Percentiles rank a stretch among this genome's conserved stretches.
phyloP scores from a whole-genome alignment of 2,797 vertebrate species.

The Mus minutoides region DNA sequence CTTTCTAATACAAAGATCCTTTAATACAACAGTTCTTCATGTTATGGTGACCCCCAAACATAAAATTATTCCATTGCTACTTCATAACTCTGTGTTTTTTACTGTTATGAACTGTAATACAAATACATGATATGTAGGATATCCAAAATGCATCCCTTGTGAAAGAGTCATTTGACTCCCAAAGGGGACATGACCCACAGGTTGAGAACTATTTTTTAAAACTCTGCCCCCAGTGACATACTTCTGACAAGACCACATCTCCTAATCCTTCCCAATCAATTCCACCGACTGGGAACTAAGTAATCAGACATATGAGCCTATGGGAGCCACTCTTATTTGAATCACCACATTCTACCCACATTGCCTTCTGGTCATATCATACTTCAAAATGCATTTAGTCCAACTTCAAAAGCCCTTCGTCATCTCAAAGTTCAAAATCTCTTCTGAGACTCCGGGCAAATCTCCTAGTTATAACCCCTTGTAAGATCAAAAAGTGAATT shows the following conservation, averaged over 20 bases:
- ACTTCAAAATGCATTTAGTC: background rate
- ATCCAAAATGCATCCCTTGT: background rate
- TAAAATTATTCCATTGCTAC: background rate
- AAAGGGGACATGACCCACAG: background rate
- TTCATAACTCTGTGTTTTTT: background rate
- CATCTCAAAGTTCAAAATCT: background rate
- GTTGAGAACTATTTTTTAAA: background rate
- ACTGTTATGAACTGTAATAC: background rate
- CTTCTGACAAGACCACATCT: background rate
- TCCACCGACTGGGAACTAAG: background rate
- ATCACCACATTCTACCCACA: background rate
- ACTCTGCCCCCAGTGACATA: background rate
- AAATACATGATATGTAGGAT: background rate
- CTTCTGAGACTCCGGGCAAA: background rate
- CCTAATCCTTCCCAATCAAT: background rate
- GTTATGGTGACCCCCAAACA: background rate
- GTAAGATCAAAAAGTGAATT: background rate
- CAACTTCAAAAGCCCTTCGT: background rate
- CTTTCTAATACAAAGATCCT: background rate
- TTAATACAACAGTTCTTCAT: background rate
- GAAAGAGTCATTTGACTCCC: background rate
- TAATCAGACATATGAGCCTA: background rate
- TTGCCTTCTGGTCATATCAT: background rate
- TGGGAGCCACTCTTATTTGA: background rate
- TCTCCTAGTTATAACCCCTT: background rate